phyloP scores from a whole-genome alignment of 2,888 invertebrate genomes.

The Harpagoxenus sublaevis region DNA sequence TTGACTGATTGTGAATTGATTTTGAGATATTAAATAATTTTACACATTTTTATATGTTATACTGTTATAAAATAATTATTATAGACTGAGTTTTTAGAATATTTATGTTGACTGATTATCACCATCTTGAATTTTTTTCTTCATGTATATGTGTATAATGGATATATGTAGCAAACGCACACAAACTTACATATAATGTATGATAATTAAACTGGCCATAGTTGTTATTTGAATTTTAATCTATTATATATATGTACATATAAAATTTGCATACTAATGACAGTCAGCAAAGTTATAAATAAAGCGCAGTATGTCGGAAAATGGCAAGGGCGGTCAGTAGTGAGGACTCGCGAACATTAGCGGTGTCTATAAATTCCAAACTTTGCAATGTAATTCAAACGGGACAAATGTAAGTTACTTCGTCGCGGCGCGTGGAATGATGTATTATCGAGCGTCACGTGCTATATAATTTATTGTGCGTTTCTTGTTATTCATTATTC shows the following conservation, averaged over 20 bases:
- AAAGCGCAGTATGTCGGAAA: constrained; percentile 37
- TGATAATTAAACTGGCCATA: neutral
- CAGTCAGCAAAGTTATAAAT: constrained; percentile 22
- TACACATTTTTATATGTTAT: neutral
- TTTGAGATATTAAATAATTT: neutral
- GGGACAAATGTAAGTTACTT: constrained; percentile 39
- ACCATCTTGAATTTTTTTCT: neutral
- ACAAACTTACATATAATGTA: neutral
- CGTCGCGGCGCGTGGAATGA: constrained; percentile 24
- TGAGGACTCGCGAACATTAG: constrained; percentile 39
- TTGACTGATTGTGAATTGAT: neutral
- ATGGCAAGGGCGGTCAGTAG: constrained; percentile 16
- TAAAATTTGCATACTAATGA: constrained; percentile 5
- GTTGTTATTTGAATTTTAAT: constrained; percentile 5
- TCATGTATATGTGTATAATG: neutral
- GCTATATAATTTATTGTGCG: constrained; percentile 45
- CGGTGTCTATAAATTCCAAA: constrained; percentile 47
- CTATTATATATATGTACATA: neutral
- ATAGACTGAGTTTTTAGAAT: neutral
- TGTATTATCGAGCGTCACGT: constrained; percentile 48
- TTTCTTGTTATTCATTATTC: constrained; percentile 34
- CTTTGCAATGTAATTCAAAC: constrained; percentile 53
- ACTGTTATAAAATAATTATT: neutral
- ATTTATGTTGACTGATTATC: neutral
- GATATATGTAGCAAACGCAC: neutral